phyloP scores from a whole-genome alignment of 2,888 invertebrate species.

The Lymantria monacha region DNA sequence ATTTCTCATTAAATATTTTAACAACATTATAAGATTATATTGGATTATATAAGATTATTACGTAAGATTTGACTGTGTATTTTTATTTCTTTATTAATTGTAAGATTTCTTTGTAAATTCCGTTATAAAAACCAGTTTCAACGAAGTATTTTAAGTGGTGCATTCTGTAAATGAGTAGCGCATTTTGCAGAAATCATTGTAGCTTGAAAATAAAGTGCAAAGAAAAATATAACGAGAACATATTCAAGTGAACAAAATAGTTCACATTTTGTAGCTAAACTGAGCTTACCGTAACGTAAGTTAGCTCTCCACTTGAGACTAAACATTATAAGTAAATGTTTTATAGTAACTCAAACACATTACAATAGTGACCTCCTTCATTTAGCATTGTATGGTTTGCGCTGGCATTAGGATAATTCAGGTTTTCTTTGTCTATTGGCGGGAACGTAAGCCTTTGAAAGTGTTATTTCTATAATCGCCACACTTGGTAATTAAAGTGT shows the following conservation, averaged over 20 bases:
- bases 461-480: too few species aligned
- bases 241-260: background rate
- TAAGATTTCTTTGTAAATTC: background rate
- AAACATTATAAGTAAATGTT: too few species aligned
- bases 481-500: too few species aligned
- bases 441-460: too few species aligned
- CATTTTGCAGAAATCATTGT: background rate
- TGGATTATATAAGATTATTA: too few species aligned
- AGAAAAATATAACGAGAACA: background rate
- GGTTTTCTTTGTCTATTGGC: too few species aligned
- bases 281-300: background rate
- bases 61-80: background rate
- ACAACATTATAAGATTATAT: too few species aligned
- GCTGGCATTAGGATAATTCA: too few species aligned
- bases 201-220: background rate
- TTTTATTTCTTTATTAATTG: background rate
- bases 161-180: background rate
- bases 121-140: background rate
- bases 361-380: too few species aligned
- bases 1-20: background rate
- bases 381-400: too few species aligned
- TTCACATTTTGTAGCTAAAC: slow-evolving; percentile 10
- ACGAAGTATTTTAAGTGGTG: background rate
- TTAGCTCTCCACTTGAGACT: too few species aligned
- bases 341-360: too few species aligned